Evolutionary conservation across 92 coral and sea anemone genomes (phyloP), one percentile per base, ranked within the genome.

Genomic region (Heteractis magnifica): DNA sequence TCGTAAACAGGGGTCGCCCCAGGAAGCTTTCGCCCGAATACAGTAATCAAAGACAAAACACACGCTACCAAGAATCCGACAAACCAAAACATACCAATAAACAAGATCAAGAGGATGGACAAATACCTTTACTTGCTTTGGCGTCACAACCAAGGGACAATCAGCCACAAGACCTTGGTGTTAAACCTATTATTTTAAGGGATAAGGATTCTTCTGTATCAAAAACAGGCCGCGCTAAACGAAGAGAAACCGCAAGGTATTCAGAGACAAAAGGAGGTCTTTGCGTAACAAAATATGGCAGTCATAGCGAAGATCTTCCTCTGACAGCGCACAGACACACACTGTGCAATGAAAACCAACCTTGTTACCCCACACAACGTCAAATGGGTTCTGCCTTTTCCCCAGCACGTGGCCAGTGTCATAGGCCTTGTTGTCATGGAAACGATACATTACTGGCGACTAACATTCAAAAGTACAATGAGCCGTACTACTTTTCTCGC

Each of bases 381-480:
- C 49, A 68, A 26, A 68, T 20, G 23, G 73, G 73, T 26, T 68
- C 73, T 68, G 73, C 73, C 11, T 68, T 68, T 26, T 8, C 73
- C 49, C 73, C 73, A 68, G 73, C 73, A 26, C 44, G 73, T 18
- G 73, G 49, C 16, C 44, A 7, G 49, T 26, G 49, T 48, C 23
- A 26, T 68, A 26, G 49, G 48, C 49, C 73, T 20, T 68, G 49
- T 26, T 21, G 73, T 11, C 73, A 68, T 23, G 73, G 73, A 1
- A 68, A 34, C 44, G 44, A 34, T 34, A 34, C 44, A 34, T 34
- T 34, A 34, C 44, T 34, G 44, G 44, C 44, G 44, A 34, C 44
- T 34, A 34, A 68, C 50, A 2, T 68, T 68, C 73, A 68, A 68
- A 68, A 68, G 73, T 68, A 68, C 73, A 68, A 11, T 23, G 73